Evolutionary conservation across 2,888 invertebrate genomes (phyloP), one percentile per base, ranked within the genome.

Genomic region (Sphecodes monilicornis): DNA sequence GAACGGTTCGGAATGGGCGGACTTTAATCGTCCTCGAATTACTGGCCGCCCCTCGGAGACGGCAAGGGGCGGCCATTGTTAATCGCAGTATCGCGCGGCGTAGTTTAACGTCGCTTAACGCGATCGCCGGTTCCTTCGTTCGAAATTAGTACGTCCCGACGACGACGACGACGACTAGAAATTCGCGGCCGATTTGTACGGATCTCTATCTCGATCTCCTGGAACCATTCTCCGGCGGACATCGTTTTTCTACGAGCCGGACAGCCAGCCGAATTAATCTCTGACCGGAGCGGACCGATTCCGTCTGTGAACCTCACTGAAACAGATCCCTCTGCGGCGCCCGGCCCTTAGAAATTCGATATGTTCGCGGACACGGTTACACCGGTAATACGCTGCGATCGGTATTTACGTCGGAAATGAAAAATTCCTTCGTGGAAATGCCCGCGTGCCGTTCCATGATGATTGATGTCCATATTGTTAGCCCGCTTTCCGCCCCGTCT

Each of bases 281-380:
- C 57, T 29, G 26, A n/a, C 22, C 8, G 10, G 50, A 26, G 26
- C 57, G 57, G 26, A 16, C 57, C 16, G 26, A 57, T 29, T 26
- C 26, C 29, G 4, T 26, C 57, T 26, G 26, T 26, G 26, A 5
- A 57, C 10, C 26, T 26, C 57, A 26, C n/a, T 5, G 57, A 68
- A n/a, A 68, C 68, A 39, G 68, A 39, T 36, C 39, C 36, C n/a
- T n/a, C n/a, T n/a, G n/a, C 50, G 50, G 22, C 10, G n/a, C n/a
- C 50, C n/a, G 36, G 22, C 26, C 26, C 29, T 5, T n/a, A 39
- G 68, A n/a, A 68, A 68, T 68, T 68, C 39, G 68, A 68, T 68
- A 68, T 68, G 39, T 68, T 68, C 68, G 68, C n/a, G 36, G 66
- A 36, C 36, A 10, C 10, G 36, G 68, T 68, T 68, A 68, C 68